These are phyloP conservation scores for Oxytorus armatus DNA, from an alignment of 2,888 invertebrate genomes.

Conservation along the genomic window DNA sequence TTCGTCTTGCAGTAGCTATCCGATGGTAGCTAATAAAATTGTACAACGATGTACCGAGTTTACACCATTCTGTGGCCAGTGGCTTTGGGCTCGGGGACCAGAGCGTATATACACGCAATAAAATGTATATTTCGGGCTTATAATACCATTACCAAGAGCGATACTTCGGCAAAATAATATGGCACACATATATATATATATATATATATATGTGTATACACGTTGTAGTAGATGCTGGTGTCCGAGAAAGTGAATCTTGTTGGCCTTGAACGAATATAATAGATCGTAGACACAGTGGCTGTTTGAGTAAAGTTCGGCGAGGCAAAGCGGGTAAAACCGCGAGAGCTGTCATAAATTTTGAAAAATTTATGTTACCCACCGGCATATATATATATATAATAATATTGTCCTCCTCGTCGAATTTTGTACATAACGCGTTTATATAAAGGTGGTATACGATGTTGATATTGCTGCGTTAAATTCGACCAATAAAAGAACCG, in stretches of 20 bases:
- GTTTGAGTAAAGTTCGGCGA: slow-evolving; percentile 6
- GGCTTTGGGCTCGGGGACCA: slow-evolving; percentile 55
- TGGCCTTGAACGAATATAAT: slow-evolving; percentile 41
- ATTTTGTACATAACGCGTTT: too few relatives aligned
- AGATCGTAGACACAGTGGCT: slow-evolving; percentile 13
- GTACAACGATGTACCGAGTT: slow-evolving; percentile 68
- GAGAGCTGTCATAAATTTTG: slow-evolving; percentile 43
- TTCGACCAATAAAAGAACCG: slow-evolving; percentile 25
- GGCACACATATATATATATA: too few relatives aligned
- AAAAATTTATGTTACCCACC: slow-evolving; percentile 52
- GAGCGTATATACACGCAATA: slow-evolving; percentile 22
- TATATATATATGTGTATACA: too few relatives aligned
- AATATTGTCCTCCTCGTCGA: slow-evolving; percentile 18
- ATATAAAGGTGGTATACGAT: slow-evolving; percentile 30
- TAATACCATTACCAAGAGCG: not conserved
- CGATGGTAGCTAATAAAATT: slow-evolving; percentile 67
- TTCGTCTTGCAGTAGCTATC: not conserved
- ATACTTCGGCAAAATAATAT: slow-evolving; percentile 38
- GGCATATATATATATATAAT: not conserved
- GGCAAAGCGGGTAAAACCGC: slow-evolving; percentile 43
- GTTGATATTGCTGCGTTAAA: slow-evolving; percentile 37
- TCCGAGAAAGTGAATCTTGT: slow-evolving; percentile 4
- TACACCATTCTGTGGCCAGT: slow-evolving; percentile 71
- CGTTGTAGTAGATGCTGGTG: slow-evolving; percentile 26
- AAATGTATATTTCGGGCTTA: slow-evolving; percentile 16